Evolutionary conservation across 2,888 invertebrate species (phyloP), one percentile per base, ranked within the genome.

Genomic region (Apodemia mormo): DNA sequence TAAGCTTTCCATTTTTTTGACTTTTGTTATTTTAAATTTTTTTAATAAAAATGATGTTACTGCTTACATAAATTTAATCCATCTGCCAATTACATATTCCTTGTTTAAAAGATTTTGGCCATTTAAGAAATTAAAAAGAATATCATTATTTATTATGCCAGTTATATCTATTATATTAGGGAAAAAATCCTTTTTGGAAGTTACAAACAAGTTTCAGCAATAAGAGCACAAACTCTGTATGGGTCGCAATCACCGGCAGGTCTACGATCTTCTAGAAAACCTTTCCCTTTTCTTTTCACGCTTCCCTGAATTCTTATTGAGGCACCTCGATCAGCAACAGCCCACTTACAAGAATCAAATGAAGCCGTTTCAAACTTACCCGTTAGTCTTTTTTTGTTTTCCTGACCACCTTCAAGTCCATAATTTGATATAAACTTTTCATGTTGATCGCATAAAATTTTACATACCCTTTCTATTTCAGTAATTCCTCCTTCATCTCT

Each of bases 291-390:
- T 76, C 96, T 96, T 58, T 96, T 96, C 69, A 98, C 97, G 73
- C 96, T 96, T 70, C 98, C 95, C n/a, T 98, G 98, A 81, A 99
- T 97, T 77, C 99, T 96, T 82, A 99, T 96, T 79, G 98, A 98
- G 79, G 97, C 97, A 65, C 97, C 97, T 74, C 99, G 96, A 88
- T 98, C 98, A 66, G 98, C 98, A 2, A 98, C 96, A 66, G 96
- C 98, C 83, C 95, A 94, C 76, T 95, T 95, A 87, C 99, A 99
- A 80, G 97, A 96, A 84, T 98, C 96, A 82, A 98, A 99, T 58
- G 96, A 96, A 71, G 98, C 98, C 0, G 99, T 99, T 92, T 99
- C 99, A 89, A 98, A 98, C 82, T 94, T 95, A 65, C 99, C 99
- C 12, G 98, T 99, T 67, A 99, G 94, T 78, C 99, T 96, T 80